Evolutionary conservation across 2,888 invertebrate genomes (phyloP).

Genomic region (Poecilus cupreus): DNA sequence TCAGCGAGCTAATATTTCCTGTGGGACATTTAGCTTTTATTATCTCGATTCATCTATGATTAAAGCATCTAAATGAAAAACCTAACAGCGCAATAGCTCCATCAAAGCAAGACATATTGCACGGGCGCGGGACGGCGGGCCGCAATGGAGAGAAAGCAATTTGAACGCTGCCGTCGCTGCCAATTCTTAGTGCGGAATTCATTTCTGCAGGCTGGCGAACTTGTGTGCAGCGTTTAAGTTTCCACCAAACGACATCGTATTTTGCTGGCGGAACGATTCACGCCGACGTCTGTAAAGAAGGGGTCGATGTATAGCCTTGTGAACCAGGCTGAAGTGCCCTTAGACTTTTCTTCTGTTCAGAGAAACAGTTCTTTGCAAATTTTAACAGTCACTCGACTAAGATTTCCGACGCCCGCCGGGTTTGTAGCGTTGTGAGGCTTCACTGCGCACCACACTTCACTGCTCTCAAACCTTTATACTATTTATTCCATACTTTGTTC

Average conservation of each 20-base stretch:
- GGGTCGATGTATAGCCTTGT: conserved; percentile 55
- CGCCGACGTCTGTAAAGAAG: conserved; percentile 48
- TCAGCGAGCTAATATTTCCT: not conserved
- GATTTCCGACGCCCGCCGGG: conserved; percentile 27
- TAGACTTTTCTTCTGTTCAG: conserved; percentile 36
- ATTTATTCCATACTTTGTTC: conserved; percentile 3
- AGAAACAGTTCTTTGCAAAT: conserved; percentile 55
- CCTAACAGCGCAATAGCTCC: conserved; percentile 6
- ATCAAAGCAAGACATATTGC: conserved; percentile 62
- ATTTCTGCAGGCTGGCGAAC: conserved; percentile 65
- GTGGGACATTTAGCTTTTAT: not conserved
- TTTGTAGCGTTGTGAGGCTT: conserved; percentile 19
- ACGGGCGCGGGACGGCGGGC: conserved; percentile 69
- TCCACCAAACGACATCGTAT: conserved; percentile 57
- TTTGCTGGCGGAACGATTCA: conserved; percentile 54
- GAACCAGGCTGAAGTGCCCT: conserved; percentile 46
- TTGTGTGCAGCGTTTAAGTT: conserved; percentile 42
- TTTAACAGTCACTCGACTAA: conserved; percentile 54
- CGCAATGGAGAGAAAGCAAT: conserved; percentile 69
- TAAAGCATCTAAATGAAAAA: conserved; percentile 51
- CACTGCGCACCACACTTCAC: conserved; percentile 6
- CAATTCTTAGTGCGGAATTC: conserved; percentile 69
- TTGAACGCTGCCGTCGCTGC: conserved; percentile 66
- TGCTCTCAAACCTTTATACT: too few relatives aligned
- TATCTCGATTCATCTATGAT: conserved; percentile 47